Evolutionary conservation across 2,888 invertebrate genomes (phyloP).

Genomic region (Bellardia bayeri): DNA sequence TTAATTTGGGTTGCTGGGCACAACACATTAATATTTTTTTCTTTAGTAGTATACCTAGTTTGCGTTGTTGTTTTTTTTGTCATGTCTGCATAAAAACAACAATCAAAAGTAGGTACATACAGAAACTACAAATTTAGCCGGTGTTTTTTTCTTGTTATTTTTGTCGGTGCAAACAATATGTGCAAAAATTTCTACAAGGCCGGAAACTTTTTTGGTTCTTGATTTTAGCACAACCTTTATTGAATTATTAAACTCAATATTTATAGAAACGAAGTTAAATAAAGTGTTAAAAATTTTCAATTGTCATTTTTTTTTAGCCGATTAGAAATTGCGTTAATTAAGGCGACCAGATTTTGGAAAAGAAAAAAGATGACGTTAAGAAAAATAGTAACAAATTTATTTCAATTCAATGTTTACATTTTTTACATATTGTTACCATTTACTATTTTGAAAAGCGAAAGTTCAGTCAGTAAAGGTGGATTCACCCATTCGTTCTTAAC

Average conservation of each 20-base stretch:
- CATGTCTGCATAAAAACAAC: constrained; percentile 41
- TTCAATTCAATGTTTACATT: too few species aligned
- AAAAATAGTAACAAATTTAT: too few species aligned
- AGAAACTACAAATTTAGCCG: constrained; percentile 17
- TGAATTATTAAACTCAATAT: constrained; percentile 1
- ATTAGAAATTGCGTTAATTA: too few species aligned
- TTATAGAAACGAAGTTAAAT: not conserved
- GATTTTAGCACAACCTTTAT: not conserved
- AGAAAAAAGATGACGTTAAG: too few species aligned
- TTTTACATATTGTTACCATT: too few species aligned
- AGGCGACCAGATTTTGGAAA: too few species aligned
- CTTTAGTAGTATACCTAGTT: not conserved
- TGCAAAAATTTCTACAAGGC: constrained; percentile 38
- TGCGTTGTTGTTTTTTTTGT: constrained; percentile 11
- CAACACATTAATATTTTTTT: constrained; percentile 15
- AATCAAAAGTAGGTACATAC: not conserved
- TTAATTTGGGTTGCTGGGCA: constrained; percentile 57
- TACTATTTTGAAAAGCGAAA: too few species aligned
- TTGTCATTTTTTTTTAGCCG: not conserved
- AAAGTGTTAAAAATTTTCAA: constrained; percentile 4
- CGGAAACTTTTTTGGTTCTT: constrained; percentile 15
- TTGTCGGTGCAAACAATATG: constrained; percentile 12
- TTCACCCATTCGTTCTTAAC: too few species aligned
- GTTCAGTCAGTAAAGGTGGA: too few species aligned
- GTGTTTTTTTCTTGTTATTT: not conserved